Evolutionary conservation across 2,113 vertebrate species (phyloP).

Genomic region (Boulengeromyrus knoepffleri): DNA sequence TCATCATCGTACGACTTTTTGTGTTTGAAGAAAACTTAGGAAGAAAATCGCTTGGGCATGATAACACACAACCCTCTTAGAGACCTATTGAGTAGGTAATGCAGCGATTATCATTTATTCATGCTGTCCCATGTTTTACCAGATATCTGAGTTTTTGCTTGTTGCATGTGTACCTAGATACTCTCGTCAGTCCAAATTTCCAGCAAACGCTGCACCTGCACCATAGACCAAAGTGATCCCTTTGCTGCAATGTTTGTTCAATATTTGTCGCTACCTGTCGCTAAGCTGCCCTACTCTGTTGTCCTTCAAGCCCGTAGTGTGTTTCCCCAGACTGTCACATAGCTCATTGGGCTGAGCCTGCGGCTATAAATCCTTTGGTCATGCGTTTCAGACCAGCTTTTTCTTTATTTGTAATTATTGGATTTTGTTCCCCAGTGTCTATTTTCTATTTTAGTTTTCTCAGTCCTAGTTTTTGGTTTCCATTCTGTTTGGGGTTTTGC

Average conservation of each 20-base stretch:
- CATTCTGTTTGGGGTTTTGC: too few species aligned
- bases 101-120: neutral
- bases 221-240: neutral
- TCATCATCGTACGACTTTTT: neutral
- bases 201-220: neutral
- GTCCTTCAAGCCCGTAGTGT: too few species aligned
- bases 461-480: too few species aligned
- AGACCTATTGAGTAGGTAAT: neutral
- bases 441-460: too few species aligned
- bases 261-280: neutral
- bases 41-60: neutral
- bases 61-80: neutral
- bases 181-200: neutral
- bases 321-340: too few species aligned
- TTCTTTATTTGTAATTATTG: too few species aligned
- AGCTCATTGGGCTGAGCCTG: too few species aligned
- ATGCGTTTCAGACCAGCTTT: too few species aligned
- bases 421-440: too few species aligned
- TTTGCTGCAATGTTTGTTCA: neutral
- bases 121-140: neutral
- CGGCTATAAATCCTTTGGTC: too few species aligned
- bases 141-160: neutral
- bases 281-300: too few species aligned
- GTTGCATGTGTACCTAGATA: neutral
- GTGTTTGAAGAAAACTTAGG: neutral